A percentile compares a stretch with the other conserved stretches of the same genome.
Evolutionary conservation across 2,113 vertebrate genomes (phyloP).

Genomic region (Cyphomyrus discorhynchus): DNA sequence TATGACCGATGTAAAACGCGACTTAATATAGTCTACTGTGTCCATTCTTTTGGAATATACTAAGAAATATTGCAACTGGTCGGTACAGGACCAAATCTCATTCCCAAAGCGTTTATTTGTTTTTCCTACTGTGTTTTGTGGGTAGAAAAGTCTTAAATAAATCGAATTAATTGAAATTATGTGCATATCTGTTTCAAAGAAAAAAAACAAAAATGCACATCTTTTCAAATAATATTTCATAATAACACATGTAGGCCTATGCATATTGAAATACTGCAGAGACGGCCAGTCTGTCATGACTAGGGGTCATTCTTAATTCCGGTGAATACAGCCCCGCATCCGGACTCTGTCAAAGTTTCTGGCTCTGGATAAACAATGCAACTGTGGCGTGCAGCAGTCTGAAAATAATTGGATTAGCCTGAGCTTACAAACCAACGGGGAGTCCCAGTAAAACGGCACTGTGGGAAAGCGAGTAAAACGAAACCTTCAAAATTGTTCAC

Average conservation of each 20-base stretch:
- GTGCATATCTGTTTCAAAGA: neutral
- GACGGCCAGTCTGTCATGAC: constrained; percentile 45
- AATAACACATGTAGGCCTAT: neutral
- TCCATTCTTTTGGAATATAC: neutral
- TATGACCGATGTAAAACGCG: neutral
- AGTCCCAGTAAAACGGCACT: neutral
- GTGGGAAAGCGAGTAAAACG: neutral
- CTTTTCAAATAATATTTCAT: neutral
- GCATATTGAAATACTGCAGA: neutral
- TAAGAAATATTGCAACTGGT: neutral
- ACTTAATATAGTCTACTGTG: neutral
- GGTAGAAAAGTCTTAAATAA: neutral
- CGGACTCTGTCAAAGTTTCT: constrained; percentile 86
- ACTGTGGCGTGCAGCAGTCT: constrained; percentile 95
- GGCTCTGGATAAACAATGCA: constrained; percentile 91
- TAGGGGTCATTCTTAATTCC: constrained; percentile 66
- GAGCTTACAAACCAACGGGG: constrained; percentile 79
- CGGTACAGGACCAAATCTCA: neutral
- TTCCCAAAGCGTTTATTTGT: neutral
- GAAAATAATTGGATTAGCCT: constrained; percentile 98
- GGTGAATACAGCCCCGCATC: constrained; percentile 82
- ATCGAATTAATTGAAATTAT: neutral
- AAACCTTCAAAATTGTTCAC: neutral
- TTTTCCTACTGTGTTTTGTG: neutral
- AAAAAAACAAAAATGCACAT: neutral